Percentiles rank a stretch among this genome's conserved stretches.
phyloP scores from a whole-genome alignment of 30 jellyfish, hydroid and myxozoan species.

The Aurelia coerulea region DNA sequence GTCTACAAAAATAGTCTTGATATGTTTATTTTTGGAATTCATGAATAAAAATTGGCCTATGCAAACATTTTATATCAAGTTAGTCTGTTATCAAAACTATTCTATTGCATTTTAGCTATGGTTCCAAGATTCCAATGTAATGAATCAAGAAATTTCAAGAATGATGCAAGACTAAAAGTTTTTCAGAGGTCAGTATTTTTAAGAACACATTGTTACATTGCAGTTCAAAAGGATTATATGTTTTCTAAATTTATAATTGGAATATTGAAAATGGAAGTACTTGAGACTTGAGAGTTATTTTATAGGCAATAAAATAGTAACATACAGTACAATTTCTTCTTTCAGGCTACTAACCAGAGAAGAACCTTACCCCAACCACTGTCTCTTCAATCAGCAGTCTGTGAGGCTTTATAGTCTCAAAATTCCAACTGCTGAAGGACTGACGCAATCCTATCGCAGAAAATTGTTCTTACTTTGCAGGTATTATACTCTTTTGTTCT shows the following conservation, averaged over 20 bases:
- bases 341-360: constrained; percentile 25
- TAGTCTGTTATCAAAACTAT: background rate
- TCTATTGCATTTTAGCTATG: background rate
- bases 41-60: no score
- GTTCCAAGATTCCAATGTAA: constrained; percentile 24
- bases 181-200: constrained; percentile 21
- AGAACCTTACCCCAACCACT: constrained; percentile 29
- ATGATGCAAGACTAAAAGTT: constrained; percentile 1
- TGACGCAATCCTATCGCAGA: constrained; percentile 18
- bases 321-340: background rate
- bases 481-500: background rate
- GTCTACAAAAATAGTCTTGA: no score
- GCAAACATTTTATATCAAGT: background rate
- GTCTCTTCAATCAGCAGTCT: background rate
- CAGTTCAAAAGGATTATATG: no score
- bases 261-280: no score
- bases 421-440: constrained; percentile 52
- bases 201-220: no score
- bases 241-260: no score
- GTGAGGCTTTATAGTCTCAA: constrained; percentile 25
- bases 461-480: constrained; percentile 56
- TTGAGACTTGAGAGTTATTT: background rate
- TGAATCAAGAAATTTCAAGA: constrained; percentile 5
- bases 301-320: no score
- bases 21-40: no score